Evolutionary conservation across 2,888 invertebrate genomes (phyloP).

Genomic region (Macaria liturata): DNA sequence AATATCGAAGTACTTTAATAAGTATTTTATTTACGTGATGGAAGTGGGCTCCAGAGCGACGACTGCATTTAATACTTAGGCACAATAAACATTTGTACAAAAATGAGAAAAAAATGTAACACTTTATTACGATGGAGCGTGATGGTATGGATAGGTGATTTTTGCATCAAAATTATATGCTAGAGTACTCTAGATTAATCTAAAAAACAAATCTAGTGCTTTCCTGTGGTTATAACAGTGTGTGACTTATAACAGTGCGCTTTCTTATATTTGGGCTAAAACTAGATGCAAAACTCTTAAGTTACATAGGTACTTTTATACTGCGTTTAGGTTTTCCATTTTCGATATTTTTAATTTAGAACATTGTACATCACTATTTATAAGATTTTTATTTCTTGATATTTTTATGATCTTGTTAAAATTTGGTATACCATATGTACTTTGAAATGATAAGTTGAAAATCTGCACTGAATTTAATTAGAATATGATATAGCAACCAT

Average conservation of each 20-base stretch:
- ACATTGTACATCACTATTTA: conserved; percentile 13
- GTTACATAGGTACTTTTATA: conserved; percentile 5
- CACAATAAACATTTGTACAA: too few species aligned
- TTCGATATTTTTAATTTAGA: conserved; percentile 11
- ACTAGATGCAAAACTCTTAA: conserved; percentile 21
- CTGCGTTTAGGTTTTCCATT: conserved; percentile 4
- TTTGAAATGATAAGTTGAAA: not conserved
- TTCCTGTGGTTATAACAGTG: too few species aligned
- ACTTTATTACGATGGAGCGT: too few species aligned
- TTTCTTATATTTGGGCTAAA: conserved; percentile 43
- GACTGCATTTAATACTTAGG: too few species aligned
- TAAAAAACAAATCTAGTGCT: too few species aligned
- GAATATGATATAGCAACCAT: not conserved
- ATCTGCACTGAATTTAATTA: conserved; percentile 1
- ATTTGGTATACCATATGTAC: not conserved
- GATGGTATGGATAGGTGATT: too few species aligned
- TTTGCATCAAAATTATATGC: too few species aligned
- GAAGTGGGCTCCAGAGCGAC: too few species aligned
- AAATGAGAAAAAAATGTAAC: too few species aligned
- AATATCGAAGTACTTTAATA: too few species aligned
- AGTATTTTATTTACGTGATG: too few species aligned
- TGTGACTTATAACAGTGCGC: conserved; percentile 43
- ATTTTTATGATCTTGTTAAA: conserved; percentile 11
- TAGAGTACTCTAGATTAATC: too few species aligned
- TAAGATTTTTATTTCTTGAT: conserved; percentile 8